Base-by-base conservation (phyloP, 2,888 invertebrate genomes). In the Choreutis nemorana region DNA sequence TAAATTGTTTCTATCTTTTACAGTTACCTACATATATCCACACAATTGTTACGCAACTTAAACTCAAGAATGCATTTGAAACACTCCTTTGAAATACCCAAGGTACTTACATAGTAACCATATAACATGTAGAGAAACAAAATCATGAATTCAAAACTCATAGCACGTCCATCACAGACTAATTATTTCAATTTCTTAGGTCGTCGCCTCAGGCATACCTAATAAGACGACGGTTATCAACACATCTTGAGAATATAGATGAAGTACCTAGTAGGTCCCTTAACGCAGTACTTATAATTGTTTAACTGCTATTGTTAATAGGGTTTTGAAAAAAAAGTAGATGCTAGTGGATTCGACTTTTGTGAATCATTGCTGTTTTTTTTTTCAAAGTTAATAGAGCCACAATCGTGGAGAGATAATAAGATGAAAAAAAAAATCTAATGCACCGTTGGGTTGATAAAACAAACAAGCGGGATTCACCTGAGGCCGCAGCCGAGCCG, bases 371-470 rank as follows among this genome's bases (percentile, higher is more conserved):
- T n/a, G n/a, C n/a, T n/a, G n/a, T n/a, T n/a, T n/a, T n/a, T n/a
- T 12, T 11, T 24, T 10, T 9, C 4, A 13, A 49, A 46, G 48
- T 56, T 64, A 71, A 72, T 75, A 73, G 70, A 55, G 48, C 55
- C 55, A 57, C 55, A 66, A 62, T 68, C 59, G 63, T 66, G 59
- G 63, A 62, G 59, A 64, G 66, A 66, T 64, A 64, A 66, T 59
- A 64, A 66, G 58, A 57, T 54, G 54, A 53, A 59, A 60, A 54
- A 73, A 70, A 61, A 71, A 70, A 59, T 55, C 57, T 65, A 78
- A 73, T 72, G 72, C 71, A 70, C 61, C 63, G 70, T 68, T 70
- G 72, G 70, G 73, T 67, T 61, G 63, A 56, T 75, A 77, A 78
- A 78, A 77, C 75, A 78, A 78, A 77, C 68, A 77, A 72, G 65